Evolutionary conservation across 2,797 vertebrate species (phyloP).

Genomic region (Phataginus tricuspis): DNA sequence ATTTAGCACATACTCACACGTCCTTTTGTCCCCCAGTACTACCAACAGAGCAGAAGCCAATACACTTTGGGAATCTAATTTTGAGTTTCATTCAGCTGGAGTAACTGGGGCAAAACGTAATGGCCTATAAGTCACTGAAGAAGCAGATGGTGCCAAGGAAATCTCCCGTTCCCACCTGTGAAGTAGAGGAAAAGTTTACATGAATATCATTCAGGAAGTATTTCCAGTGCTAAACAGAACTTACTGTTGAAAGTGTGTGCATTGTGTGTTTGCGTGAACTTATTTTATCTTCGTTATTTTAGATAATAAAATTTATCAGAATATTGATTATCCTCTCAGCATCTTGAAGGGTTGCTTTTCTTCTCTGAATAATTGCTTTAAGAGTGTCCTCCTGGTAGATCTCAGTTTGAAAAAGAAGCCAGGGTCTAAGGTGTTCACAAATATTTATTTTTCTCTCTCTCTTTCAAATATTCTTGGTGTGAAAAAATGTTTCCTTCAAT

Average conservation of each 20-base stretch:
- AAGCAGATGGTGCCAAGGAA: too few species aligned
- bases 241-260: neutral
- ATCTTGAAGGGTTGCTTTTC: neutral
- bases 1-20: too few species aligned
- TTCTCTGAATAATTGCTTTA: neutral
- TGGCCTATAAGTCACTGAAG: too few species aligned
- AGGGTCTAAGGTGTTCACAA: neutral
- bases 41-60: too few species aligned
- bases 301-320: neutral
- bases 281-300: neutral
- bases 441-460: neutral
- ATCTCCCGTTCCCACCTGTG: too few species aligned
- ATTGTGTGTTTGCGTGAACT: neutral
- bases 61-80: too few species aligned
- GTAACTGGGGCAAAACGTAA: too few species aligned
- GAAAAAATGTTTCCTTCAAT: neutral
- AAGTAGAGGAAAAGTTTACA: too few species aligned
- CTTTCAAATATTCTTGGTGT: neutral
- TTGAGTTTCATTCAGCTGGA: too few species aligned
- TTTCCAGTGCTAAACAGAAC: neutral
- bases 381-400: neutral
- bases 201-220: too few species aligned
- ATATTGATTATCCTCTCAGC: neutral
- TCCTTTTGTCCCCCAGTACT: too few species aligned
- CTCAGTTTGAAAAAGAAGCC: neutral